Evolutionary conservation across 2,113 vertebrate species (phyloP), one percentile per base, ranked within the genome.

Genomic region (Seriola aureovittata): DNA sequence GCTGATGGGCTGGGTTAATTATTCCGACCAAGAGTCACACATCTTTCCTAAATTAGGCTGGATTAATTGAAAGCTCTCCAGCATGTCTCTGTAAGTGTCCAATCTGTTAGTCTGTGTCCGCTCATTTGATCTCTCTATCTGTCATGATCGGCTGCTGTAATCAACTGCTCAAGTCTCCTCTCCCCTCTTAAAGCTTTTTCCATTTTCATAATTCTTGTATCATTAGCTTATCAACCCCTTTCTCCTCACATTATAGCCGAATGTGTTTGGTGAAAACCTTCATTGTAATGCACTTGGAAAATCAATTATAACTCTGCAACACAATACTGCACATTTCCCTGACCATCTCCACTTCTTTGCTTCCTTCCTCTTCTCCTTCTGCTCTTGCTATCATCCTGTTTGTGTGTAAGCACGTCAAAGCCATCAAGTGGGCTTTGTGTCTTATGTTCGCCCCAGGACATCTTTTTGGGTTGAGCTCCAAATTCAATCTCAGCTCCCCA

Each of bases 261-360:
- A 86, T 82, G 60, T 88, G 88, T 90, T 84, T 87, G 71, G 55
- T 81, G 75, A 86, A 92, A 91, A 88, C 75, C 85, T 87, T 75
- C 66, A 55, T 87, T 86, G 85, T 89, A 86, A 92, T 90, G 89
- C 84, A 92, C 92, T 93, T 74, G 85, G 92, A 93, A 93, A 93
- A 93, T 93, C 93, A 92, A 94, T 94, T 92, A 93, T 80, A 68
- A 82, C 84, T 79, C 78, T 78, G 90, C 85, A 93, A 92, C 78
- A 83, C 75, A 86, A 93, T 88, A 77, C 81, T 6, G 42, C 78
- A 75, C 81, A 84, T 86, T 88, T 89, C 75, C 89, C 77, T 90
- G 64, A 67, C 80, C 76, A 76, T 82, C 72, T 68, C 72, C 55
- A 78, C 57, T 57, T 50, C 34, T 46, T 54, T 62, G 60, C 83